Base-by-base conservation (phyloP, 1,140 invertebrate species). In the Eueides isabella region DNA sequence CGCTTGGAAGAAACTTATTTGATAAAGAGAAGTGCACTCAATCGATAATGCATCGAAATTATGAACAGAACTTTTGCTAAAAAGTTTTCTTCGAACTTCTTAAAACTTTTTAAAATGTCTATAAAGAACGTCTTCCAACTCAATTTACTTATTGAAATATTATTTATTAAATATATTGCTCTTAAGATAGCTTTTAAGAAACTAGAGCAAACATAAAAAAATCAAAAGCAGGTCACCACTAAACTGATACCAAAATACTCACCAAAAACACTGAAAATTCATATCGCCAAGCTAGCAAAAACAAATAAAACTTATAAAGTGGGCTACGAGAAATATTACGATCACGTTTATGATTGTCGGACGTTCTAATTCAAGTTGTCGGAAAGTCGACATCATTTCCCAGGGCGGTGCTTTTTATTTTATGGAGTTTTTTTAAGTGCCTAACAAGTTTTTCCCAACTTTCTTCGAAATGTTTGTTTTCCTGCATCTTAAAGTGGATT, bases 341-440 rank as follows among this genome's bases (percentile, higher is more conserved):
- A 82, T 84, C 83, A 84, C 82, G 83, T 86, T 83, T 85, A 83
- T 84, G 83, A 82, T 80, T 78, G 82, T 80, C 78, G 75, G 73
- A 41, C 79, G 75, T 82, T 87, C 83, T 87, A 87, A 88, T 88
- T 82, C 82, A 85, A 88, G 80, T 90, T 85, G 80, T 80, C 67
- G 75, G 79, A 83, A 72, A 81, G 75, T 77, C 31, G 76, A 67
- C 76, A 85, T 85, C 85, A 87, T 89, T 90, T 86, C 84, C 84
- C 85, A 78, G 75, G 86, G 80, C 81, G 85, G 71, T 80, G 78
- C 76, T 82, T 83, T 87, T 83, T 82, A 80, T 87, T 87, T 87
- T 82, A 87, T 80, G 77, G 78, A 74, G 62, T 84, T 83, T 85
- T 83, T 85, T 80, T 63, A 63, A 83, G 73, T 75, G 68, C 61